Conservation (phyloP, 2,113 vertebrate species). For the Epinephelus moara region DNA sequence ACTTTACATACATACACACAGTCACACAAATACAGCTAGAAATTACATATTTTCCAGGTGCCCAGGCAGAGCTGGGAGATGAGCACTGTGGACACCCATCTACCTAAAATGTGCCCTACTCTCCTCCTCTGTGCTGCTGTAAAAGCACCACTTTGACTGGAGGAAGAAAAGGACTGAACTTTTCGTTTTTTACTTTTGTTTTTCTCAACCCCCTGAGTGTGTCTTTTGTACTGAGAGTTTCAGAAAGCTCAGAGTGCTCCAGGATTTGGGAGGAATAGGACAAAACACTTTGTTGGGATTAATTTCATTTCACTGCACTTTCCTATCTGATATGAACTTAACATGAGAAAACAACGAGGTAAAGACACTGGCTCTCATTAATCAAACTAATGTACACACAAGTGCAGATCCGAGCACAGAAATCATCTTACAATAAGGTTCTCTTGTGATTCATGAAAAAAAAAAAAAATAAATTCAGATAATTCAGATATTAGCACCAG, state of each 20-base stretch:
- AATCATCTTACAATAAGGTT: too few relatives aligned
- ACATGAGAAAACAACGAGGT: neutral
- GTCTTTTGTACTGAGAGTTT: neutral
- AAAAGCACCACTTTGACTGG: conserved; percentile 37
- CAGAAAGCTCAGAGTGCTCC: conserved; percentile 22
- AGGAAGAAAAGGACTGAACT: neutral
- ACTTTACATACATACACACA: neutral
- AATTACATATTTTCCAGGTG: conserved; percentile 26
- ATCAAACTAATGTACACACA: too few relatives aligned
- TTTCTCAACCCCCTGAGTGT: neutral
- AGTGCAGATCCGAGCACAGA: too few relatives aligned
- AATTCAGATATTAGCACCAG: too few relatives aligned
- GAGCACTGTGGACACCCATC: conserved; percentile 10
- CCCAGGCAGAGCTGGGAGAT: neutral
- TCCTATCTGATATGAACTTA: neutral
- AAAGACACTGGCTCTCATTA: neutral
- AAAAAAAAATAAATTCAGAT: too few relatives aligned
- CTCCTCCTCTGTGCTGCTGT: neutral
- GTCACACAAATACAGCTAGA: neutral
- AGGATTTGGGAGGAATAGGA: neutral
- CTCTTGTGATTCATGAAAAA: too few relatives aligned
- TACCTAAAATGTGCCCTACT: neutral
- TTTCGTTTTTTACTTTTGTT: neutral
- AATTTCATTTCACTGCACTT: conserved; percentile 4
- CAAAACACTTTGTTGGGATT: conserved; percentile 9